These are phyloP conservation scores for Limnephilus marmoratus DNA, from an alignment of 2,888 invertebrate species.

Conservation along the genomic window DNA sequence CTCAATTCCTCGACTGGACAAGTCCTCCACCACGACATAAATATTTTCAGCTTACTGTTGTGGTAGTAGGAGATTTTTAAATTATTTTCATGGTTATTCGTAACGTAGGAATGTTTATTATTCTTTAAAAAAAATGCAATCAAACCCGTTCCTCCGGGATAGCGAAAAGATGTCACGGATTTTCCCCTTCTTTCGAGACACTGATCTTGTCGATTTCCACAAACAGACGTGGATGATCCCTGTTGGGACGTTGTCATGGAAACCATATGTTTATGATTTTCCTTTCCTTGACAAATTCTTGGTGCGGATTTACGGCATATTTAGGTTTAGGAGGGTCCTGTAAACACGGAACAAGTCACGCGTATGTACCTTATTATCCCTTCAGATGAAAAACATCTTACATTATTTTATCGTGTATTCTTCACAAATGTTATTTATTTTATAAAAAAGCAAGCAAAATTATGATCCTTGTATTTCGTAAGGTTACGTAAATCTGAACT, in stretches of 20 bases:
- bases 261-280: background rate
- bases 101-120: no score
- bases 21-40: no score
- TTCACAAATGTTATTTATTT: background rate
- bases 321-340: background rate
- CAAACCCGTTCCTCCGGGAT: background rate
- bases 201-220: background rate
- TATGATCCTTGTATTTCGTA: background rate
- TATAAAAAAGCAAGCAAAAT: background rate
- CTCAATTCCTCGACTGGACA: no score
- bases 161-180: background rate
- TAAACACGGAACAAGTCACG: slow-evolving; percentile 12
- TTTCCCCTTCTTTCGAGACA: background rate
- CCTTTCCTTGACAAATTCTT: background rate
- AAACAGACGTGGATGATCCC: background rate
- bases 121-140: background rate
- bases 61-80: no score
- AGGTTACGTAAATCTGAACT: background rate
- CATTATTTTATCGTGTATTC: background rate
- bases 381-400: background rate
- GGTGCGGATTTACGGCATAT: background rate
- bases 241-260: background rate
- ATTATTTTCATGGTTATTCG: no score
- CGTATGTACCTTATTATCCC: background rate
- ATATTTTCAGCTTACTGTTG: no score